Base-by-base conservation (phyloP, 64 coral and sea anemone species). In the Stichodactyla mertensii region DNA sequence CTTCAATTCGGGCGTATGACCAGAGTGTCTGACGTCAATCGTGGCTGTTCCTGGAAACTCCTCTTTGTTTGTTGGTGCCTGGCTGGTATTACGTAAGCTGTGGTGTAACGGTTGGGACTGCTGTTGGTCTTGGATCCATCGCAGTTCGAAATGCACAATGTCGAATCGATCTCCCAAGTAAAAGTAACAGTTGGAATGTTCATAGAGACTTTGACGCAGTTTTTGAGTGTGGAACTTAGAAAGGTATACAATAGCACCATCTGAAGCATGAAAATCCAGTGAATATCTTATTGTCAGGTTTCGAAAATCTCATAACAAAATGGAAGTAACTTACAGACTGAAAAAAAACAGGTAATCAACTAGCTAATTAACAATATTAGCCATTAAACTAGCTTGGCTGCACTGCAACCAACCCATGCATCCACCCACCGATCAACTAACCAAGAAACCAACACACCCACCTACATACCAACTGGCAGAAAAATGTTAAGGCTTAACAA, bases 181-280 rank as follows among this genome's bases (percentile, higher is more conserved):
- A 54, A 97, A 85, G 82, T 90, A 93, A 54, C 94, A 97, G 64
- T 93, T 85, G 26, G 80, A 60, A 77, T 82, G 88, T 16, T 87
- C 88, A 70, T 78, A 54, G 10, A 97, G 82, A 87, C 91, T 85
- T 79, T 84, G 85, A 20, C 88, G 84, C 20, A 97, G 67, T 61
- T 90, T 93, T 24, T 84, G 55, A 24, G 94, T 93, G 85, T 92
- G 91, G 20, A 23, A 6, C 28, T 90, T 88, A 11, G 90, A 90
- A 15, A 97, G 89, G 77, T 89, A 90, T 69, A 97, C 83, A 55
- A 97, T 26, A 58, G 86, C 94, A 15, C 94, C 94, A 26, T 97
- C 94, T 97, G 81, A 7, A 52, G 22, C 8, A 53, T 1, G 20
- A 87, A 80, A 15, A 15, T 26, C 11, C 5, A 64, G 19, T 6